Evolutionary conservation across 2,888 invertebrate genomes (phyloP).

Genomic region (Spisula subtruncata): DNA sequence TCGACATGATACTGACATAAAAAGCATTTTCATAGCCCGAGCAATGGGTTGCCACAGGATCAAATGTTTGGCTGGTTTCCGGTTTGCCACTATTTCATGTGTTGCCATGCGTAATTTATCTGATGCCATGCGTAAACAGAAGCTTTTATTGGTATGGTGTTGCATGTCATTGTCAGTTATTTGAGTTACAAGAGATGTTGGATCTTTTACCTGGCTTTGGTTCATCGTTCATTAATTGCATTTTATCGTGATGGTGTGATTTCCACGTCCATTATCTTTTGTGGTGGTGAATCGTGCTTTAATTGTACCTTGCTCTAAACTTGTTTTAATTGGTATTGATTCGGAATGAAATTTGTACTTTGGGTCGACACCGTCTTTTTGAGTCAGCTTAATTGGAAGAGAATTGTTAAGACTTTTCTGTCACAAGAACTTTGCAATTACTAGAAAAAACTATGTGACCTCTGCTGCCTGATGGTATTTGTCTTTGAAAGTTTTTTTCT

Average conservation of each 20-base stretch:
- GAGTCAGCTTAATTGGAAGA: neutral
- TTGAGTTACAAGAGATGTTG: neutral
- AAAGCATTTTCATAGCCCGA: neutral
- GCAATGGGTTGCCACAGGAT: neutral
- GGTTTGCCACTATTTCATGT: neutral
- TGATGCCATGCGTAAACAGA: neutral
- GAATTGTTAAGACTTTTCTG: too few relatives aligned
- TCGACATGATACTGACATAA: slow-evolving; percentile 10
- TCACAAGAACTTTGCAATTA: too few relatives aligned
- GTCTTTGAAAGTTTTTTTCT: too few relatives aligned
- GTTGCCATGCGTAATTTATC: too few relatives aligned
- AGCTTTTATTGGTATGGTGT: neutral
- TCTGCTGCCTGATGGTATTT: too few relatives aligned
- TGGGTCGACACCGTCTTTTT: neutral
- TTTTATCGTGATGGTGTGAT: neutral
- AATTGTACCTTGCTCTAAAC: neutral
- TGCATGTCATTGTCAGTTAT: slow-evolving; percentile 17
- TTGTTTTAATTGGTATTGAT: neutral
- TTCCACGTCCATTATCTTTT: neutral
- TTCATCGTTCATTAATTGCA: slow-evolving; percentile 13
- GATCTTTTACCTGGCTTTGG: neutral
- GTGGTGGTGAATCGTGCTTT: neutral
- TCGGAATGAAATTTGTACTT: neutral
- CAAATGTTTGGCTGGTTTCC: slow-evolving; percentile 12
- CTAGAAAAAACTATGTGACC: too few relatives aligned